Conservation (phyloP, 1,140 invertebrate genomes). For the Oedothorax gibbosus region DNA sequence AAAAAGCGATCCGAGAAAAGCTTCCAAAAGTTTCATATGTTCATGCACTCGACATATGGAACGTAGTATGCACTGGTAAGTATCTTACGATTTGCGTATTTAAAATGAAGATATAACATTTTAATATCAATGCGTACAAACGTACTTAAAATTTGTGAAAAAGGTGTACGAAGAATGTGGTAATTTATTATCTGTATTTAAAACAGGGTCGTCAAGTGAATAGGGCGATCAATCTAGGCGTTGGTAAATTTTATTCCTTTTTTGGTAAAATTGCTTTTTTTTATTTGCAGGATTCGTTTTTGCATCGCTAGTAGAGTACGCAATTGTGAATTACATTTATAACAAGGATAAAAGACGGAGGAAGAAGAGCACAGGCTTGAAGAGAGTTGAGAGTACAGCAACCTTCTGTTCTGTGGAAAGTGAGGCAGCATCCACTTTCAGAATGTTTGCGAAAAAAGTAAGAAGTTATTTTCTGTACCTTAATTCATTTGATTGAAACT, state of each 20-base stretch:
- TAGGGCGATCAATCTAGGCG: neutral
- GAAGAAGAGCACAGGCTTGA: constrained; percentile 38
- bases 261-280: neutral
- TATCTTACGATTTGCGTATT: neutral
- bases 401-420: constrained; percentile 52
- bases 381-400: constrained; percentile 46
- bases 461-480: neutral
- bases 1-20: constrained; percentile 71
- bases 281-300: constrained; percentile 78
- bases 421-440: constrained; percentile 24
- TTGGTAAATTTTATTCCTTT: neutral
- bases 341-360: constrained; percentile 61
- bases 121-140: too few species aligned
- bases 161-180: neutral
- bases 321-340: constrained; percentile 86
- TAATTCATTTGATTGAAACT: neutral
- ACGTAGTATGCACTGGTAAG: constrained; percentile 78
- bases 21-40: constrained; percentile 80
- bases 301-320: constrained; percentile 86
- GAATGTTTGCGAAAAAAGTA: constrained; percentile 47
- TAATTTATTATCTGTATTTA: too few species aligned
- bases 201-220: too few species aligned
- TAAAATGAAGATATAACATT: neutral
- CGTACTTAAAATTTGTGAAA: too few species aligned
- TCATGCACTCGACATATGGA: constrained; percentile 91